phyloP scores from a whole-genome alignment of 2,888 invertebrate species.

The Calameuta filiformis region DNA sequence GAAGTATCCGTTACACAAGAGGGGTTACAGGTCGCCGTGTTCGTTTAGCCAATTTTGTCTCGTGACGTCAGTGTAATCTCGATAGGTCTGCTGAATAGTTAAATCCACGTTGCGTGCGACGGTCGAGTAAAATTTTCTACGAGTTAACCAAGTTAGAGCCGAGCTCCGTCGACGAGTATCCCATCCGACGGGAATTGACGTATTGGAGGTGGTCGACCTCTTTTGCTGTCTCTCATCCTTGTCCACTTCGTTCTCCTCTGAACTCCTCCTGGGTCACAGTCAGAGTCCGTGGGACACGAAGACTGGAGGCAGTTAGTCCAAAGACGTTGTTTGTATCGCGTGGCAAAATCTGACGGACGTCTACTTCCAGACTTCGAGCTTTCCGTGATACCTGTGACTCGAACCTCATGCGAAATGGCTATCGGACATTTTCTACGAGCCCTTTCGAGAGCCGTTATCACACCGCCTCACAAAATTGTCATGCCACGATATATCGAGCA shows the following conservation, averaged over 20 bases:
- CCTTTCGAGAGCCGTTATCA: background rate
- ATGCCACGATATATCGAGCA: background rate
- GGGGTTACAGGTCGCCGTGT: background rate
- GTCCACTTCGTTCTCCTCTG: slow-evolving; percentile 11
- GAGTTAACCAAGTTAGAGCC: slow-evolving; percentile 4
- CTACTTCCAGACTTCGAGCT: background rate
- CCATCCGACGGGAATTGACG: slow-evolving; percentile 26
- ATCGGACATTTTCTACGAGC: background rate
- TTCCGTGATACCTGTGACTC: background rate
- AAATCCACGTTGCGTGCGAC: slow-evolving; percentile 3
- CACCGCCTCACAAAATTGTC: background rate
- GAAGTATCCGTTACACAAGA: background rate
- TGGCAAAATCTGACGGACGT: background rate
- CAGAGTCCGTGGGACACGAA: background rate
- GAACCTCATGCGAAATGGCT: background rate
- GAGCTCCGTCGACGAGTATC: background rate
- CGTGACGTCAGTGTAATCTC: slow-evolving; percentile 8
- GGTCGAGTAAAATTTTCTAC: slow-evolving; percentile 4
- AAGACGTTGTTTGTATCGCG: no score
- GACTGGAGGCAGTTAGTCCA: no score
- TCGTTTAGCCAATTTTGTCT: background rate
- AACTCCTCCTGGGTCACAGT: background rate
- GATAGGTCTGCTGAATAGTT: slow-evolving; percentile 10
- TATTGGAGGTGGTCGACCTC: slow-evolving; percentile 45
- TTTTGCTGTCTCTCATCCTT: background rate